phyloP scores from a whole-genome alignment of 2,888 invertebrate species.

The Drosophila nr. perissopoda region DNA sequence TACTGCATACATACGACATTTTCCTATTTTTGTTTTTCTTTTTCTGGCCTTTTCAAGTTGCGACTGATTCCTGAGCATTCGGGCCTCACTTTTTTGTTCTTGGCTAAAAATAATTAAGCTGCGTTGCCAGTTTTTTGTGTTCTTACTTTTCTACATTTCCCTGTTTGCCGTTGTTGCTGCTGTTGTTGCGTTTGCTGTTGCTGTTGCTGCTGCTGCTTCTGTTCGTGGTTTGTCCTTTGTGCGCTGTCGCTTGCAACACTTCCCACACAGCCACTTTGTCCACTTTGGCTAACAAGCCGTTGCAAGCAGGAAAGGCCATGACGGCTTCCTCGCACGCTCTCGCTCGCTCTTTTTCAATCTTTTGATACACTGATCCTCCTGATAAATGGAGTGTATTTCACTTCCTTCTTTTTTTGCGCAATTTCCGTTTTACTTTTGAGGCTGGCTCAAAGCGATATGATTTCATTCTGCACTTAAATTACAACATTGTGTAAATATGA shows the following conservation, averaged over 20 bases:
- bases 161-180: constrained; percentile 11
- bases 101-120: constrained; percentile 65
- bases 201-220: constrained; percentile 12
- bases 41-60: constrained; percentile 22
- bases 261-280: constrained; percentile 42
- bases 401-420: too few species aligned
- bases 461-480: neutral
- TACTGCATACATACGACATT: neutral
- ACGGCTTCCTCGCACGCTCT: constrained; percentile 6
- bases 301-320: constrained; percentile 38
- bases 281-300: constrained; percentile 52
- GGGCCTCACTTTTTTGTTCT: constrained; percentile 25
- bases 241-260: constrained; percentile 59
- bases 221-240: constrained; percentile 39
- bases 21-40: neutral
- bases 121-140: constrained; percentile 37
- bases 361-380: constrained; percentile 5
- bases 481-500: neutral
- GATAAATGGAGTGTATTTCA: neutral
- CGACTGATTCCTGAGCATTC: constrained; percentile 13
- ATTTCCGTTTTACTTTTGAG: neutral
- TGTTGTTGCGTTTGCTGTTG: neutral
- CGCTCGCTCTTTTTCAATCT: neutral
- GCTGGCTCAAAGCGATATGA: neutral
- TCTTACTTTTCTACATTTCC: constrained; percentile 8